phyloP scores from a whole-genome alignment of 2,797 vertebrate genomes.

The Microctenopoma steveboyesi region DNA sequence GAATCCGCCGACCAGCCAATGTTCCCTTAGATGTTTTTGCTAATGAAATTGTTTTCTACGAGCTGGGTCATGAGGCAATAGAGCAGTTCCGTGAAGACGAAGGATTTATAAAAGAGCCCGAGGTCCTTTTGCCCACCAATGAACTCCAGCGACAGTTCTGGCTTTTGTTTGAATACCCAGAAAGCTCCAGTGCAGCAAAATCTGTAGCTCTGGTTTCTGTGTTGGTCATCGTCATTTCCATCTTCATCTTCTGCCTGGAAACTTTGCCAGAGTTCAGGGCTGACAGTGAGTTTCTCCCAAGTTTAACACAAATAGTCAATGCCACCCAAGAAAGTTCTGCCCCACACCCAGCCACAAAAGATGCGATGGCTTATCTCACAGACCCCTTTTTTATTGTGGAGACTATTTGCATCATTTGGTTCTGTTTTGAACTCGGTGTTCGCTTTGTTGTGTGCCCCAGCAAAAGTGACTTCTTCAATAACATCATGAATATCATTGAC shows the following conservation, averaged over 20 bases:
- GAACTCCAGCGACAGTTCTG: slow-evolving; percentile 95
- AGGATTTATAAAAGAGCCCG: slow-evolving; percentile 94
- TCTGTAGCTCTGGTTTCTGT: slow-evolving; percentile 94
- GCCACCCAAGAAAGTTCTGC: slow-evolving; percentile 76
- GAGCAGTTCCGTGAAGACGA: slow-evolving; percentile 97
- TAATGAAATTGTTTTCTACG: slow-evolving; percentile 96
- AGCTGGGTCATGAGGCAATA: slow-evolving; percentile 94
- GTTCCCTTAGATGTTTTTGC: slow-evolving; percentile 96
- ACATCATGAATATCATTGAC: slow-evolving; percentile 98
- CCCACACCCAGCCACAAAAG: slow-evolving; percentile 63
- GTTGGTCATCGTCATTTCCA: slow-evolving; percentile 95
- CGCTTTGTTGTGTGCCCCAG: slow-evolving; percentile 96
- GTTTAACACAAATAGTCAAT: slow-evolving; percentile 70
- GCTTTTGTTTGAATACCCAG: slow-evolving; percentile 97
- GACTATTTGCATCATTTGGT: slow-evolving; percentile 97
- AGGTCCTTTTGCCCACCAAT: slow-evolving; percentile 90
- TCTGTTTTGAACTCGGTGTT: slow-evolving; percentile 92
- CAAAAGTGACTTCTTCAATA: slow-evolving; percentile 94
- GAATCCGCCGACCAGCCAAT: slow-evolving; percentile 93
- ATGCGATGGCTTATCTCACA: slow-evolving; percentile 82
- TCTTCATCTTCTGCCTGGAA: slow-evolving; percentile 98
- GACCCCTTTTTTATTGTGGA: slow-evolving; percentile 98
- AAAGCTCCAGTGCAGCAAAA: slow-evolving; percentile 94
- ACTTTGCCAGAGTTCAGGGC: slow-evolving; percentile 96
- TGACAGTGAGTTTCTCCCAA: slow-evolving; percentile 77